Evolutionary conservation across 2,888 invertebrate species (phyloP), one percentile per base, ranked within the genome.

Genomic region (Blera fallax): DNA sequence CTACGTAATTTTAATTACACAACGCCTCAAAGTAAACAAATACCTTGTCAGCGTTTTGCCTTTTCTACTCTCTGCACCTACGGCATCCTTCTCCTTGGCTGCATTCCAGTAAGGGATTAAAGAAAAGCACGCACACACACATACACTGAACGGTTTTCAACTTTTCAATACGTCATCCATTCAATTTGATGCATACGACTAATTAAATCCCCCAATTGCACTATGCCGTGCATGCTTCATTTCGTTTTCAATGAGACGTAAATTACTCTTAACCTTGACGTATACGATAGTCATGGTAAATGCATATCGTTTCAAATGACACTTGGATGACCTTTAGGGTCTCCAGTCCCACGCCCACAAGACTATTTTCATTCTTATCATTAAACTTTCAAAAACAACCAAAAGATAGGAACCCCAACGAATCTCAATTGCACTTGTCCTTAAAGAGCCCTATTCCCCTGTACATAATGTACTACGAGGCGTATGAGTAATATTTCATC

Each of bases 231-330:
- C n/a, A 18, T 14, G 14, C 27, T 58, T 58, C 50, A 58, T 40
- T 50, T 60, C 27, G n/a, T 50, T 27, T 58, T 65, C 48, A 29
- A 58, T 60, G 50, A 67, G 56, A 70, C 56, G 70, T 45, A 70
- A 10, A 56, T 72, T 64, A 37, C 45, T 62, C 64, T 65, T 72
- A 64, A 81, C 81, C 76, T 81, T 81, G 64, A 64, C 56, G 40
- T 62, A 5, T 18, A 8, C 10, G 37, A 77, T 58, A 48, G 37
- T 37, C 43, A 56, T 24, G 54, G 50, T n/a, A 29, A 62, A 21
- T 64, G 54, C 56, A 76, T 67, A 58, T 67, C 18, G 37, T 24
- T 58, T 58, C 48, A 56, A 77, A 50, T 69, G 60, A 40, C 60
- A 43, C 58, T 77, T 21, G 14, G 56, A 3, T 60, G 77, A 52